Percentiles rank a stretch among this genome's conserved stretches.
These are phyloP conservation scores for Cartodere bifasciata DNA, from an alignment of 2,888 invertebrate genomes.

Conservation along the genomic window DNA sequence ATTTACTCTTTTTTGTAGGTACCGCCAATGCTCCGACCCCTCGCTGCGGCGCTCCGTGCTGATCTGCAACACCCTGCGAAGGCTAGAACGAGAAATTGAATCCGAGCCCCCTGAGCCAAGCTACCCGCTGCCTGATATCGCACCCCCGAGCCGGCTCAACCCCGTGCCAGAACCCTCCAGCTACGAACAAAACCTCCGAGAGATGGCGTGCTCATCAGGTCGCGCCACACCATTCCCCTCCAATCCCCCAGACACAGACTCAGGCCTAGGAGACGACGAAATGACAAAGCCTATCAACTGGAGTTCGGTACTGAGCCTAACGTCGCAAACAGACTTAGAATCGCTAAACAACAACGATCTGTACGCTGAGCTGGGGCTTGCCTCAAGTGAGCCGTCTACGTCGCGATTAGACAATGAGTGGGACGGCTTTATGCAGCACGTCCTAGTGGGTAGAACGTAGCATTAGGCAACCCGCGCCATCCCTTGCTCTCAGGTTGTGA, in stretches of 20 bases:
- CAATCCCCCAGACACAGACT: constrained; percentile 48
- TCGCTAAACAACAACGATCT: constrained; percentile 70
- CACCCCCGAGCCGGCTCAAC: constrained; percentile 28
- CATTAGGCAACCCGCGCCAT: constrained; percentile 18
- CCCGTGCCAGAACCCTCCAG: constrained; percentile 20
- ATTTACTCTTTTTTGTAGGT: no score
- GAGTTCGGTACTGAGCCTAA: constrained; percentile 80
- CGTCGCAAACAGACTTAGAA: constrained; percentile 75
- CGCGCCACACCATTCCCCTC: constrained; percentile 59
- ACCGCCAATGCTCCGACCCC: constrained; percentile 80
- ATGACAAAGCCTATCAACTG: constrained; percentile 74
- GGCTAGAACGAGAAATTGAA: constrained; percentile 83
- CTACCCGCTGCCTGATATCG: constrained; percentile 35
- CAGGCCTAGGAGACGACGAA: constrained; percentile 65
- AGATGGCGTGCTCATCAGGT: constrained; percentile 40
- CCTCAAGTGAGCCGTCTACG: constrained; percentile 36
- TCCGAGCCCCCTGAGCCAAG: constrained; percentile 41
- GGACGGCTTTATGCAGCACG: constrained; percentile 54
- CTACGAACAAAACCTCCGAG: constrained; percentile 36
- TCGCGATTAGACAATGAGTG: constrained; percentile 37
- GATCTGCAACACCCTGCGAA: constrained; percentile 82
- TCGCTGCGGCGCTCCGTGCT: constrained; percentile 81
- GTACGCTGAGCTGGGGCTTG: constrained; percentile 55
- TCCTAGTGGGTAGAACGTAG: constrained; percentile 58
- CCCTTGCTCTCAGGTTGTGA: constrained; percentile 34